These are phyloP conservation scores for Subanguina moxae DNA, from an alignment of 1,140 invertebrate species.

Conservation along the genomic window DNA sequence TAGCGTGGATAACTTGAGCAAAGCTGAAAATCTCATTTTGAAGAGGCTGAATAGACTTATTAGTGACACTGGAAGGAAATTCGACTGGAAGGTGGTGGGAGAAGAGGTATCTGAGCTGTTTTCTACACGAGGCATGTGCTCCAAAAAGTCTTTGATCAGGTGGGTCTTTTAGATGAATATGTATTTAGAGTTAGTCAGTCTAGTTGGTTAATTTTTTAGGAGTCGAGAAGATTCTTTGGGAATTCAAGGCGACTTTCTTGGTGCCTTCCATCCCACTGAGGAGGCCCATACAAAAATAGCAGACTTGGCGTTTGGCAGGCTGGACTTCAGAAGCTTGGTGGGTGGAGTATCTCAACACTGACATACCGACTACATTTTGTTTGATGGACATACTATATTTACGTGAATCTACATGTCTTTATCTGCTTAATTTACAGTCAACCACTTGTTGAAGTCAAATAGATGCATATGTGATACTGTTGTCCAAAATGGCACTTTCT, in stretches of 20 bases:
- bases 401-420: no score
- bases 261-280: constrained; percentile 22
- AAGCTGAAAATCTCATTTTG: constrained; percentile 18
- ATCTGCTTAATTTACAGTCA: no score
- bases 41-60: constrained; percentile 20
- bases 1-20: neutral
- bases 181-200: neutral
- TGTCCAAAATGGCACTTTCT: no score
- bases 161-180: neutral
- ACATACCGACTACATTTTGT: no score
- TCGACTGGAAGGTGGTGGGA: constrained; percentile 20
- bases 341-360: no score
- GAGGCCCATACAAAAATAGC: constrained; percentile 22
- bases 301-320: constrained; percentile 8
- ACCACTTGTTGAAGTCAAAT: no score
- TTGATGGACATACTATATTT: no score
- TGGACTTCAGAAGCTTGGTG: constrained; percentile 2
- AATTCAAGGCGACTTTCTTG: constrained; percentile 25
- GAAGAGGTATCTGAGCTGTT: neutral
- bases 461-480: no score
- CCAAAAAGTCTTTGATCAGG: constrained; percentile 11
- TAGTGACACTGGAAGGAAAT: constrained; percentile 8
- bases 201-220: neutral
- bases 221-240: constrained; percentile 8
- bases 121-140: constrained; percentile 10